These are phyloP conservation scores for Desoria tigrina DNA, from an alignment of 2,888 invertebrate species.

Conservation along the genomic window DNA sequence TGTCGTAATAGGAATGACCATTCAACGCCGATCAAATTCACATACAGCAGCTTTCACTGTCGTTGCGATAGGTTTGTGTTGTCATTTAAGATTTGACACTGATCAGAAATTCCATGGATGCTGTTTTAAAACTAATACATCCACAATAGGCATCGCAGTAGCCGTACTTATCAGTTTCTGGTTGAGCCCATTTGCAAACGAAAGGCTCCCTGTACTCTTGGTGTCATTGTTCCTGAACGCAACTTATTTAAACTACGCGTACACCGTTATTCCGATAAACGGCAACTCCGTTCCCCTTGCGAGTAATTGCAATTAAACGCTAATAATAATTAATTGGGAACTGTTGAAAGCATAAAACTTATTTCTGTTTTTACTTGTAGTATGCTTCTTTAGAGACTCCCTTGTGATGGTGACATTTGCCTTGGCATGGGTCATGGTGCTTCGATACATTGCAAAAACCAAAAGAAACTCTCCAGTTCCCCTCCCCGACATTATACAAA, in stretches of 20 bases:
- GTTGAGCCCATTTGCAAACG: conserved; percentile 36
- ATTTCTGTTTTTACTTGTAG: conserved; percentile 22
- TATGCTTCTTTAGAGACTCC: conserved; percentile 39
- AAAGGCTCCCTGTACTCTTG: conserved; percentile 32
- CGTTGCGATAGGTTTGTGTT: conserved; percentile 30
- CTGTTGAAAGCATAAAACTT: not conserved
- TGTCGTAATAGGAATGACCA: conserved; percentile 23
- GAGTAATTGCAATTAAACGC: conserved; percentile 15
- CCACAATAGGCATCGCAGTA: conserved; percentile 25
- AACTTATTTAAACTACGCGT: conserved; percentile 28
- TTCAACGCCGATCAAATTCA: conserved; percentile 23
- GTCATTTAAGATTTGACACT: not conserved
- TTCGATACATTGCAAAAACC: conserved; percentile 33
- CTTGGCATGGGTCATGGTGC: conserved; percentile 33
- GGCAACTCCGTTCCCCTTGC: conserved; percentile 31
- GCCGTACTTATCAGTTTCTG: conserved; percentile 37
- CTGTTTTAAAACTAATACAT: conserved; percentile 1
- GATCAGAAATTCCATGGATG: too few relatives aligned
- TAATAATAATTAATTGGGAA: too few relatives aligned
- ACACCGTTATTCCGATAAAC: conserved; percentile 29
- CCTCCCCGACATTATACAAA: conserved; percentile 27
- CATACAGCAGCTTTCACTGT: conserved; percentile 31
- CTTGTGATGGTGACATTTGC: conserved; percentile 34
- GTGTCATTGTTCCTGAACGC: conserved; percentile 27
- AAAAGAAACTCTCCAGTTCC: conserved; percentile 28